Evolutionary conservation across 1,140 invertebrate species (phyloP).

Genomic region (Schlechtendalia chinensis): DNA sequence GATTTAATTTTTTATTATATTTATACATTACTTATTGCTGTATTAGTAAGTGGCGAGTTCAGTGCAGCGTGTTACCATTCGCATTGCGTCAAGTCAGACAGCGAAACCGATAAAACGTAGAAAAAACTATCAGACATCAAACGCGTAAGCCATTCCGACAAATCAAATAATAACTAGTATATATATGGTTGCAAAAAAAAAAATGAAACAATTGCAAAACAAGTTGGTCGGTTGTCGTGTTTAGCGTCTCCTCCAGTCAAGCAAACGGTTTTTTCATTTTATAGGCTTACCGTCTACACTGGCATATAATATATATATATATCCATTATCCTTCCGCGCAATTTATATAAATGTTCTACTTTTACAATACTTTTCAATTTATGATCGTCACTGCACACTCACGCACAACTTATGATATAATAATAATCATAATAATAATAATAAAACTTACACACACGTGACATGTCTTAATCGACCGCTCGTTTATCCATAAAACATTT

Average conservation of each 20-base stretch:
- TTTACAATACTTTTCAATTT: conserved; percentile 15
- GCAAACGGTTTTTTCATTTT: conserved; percentile 4
- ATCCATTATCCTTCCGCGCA: too few species aligned
- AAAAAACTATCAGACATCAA: conserved; percentile 29
- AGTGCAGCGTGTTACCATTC: too few species aligned
- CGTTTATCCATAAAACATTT: neutral
- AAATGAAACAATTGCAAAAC: conserved; percentile 29
- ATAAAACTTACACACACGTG: too few species aligned
- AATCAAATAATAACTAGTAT: neutral
- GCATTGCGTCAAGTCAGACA: neutral
- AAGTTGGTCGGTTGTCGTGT: conserved; percentile 4
- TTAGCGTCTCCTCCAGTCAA: conserved; percentile 18
- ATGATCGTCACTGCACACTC: neutral
- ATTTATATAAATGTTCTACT: conserved; percentile 23
- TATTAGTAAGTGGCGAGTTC: too few species aligned
- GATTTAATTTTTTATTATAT: too few species aligned
- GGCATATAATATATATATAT: too few species aligned
- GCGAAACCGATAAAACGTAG: neutral
- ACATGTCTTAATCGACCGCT: neutral
- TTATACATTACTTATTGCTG: too few species aligned
- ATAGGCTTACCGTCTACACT: neutral
- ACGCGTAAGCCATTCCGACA: conserved; percentile 5
- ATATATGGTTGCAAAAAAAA: neutral
- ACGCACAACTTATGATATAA: neutral
- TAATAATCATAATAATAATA: too few species aligned